Conservation (phyloP, 2,888 invertebrate genomes). For the Endotricha flammealis region DNA sequence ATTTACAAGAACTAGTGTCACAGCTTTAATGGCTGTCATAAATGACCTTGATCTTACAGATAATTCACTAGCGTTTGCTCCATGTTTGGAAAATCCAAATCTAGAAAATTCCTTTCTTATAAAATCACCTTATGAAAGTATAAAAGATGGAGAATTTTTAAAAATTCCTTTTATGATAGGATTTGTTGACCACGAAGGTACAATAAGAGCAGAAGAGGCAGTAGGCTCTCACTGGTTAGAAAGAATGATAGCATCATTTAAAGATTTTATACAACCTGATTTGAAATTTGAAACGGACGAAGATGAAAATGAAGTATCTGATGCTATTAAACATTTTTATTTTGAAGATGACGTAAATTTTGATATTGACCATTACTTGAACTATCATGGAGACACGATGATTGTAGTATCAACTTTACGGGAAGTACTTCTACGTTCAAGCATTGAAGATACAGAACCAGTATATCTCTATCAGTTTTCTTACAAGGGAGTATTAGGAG, state of each 20-base stretch:
- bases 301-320: constrained; percentile 29
- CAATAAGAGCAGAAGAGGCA: constrained; percentile 50
- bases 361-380: constrained; percentile 36
- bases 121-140: constrained; percentile 47
- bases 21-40: constrained; percentile 56
- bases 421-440: constrained; percentile 44
- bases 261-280: constrained; percentile 55
- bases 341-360: constrained; percentile 36
- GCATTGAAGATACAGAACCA: constrained; percentile 24
- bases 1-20: constrained; percentile 46
- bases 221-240: constrained; percentile 45
- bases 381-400: constrained; percentile 63
- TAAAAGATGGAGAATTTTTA: constrained; percentile 39
- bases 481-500: constrained; percentile 50
- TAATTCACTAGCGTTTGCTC: constrained; percentile 60
- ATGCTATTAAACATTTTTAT: constrained; percentile 44
- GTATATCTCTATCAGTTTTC: constrained; percentile 65
- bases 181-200: constrained; percentile 62
- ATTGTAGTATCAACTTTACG: constrained; percentile 54
- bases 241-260: constrained; percentile 51
- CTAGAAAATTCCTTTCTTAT: constrained; percentile 42
- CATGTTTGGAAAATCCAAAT: constrained; percentile 52
- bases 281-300: constrained; percentile 39
- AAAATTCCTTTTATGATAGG: constrained; percentile 57
- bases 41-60: constrained; percentile 58